A percentile compares a stretch with the other conserved stretches of the same genome.
These are phyloP conservation scores for Zoanthus sociatus DNA, from an alignment of 92 coral and sea anemone genomes.

Conservation along the genomic window DNA sequence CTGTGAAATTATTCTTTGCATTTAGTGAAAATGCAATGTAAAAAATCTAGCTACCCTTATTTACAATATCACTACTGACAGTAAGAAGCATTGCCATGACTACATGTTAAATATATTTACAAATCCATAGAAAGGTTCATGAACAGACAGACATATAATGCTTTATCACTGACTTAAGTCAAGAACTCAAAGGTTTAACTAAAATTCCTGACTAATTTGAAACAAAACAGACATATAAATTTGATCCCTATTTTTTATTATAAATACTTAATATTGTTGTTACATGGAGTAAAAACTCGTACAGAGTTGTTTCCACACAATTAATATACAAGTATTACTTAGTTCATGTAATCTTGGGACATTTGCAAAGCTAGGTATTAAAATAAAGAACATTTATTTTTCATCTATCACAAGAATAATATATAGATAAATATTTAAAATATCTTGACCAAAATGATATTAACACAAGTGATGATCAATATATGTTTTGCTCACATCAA, in stretches of 20 bases:
- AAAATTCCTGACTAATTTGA: slow-evolving; percentile 2
- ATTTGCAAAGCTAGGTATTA: background rate
- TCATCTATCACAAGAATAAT: background rate
- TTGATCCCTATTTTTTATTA: background rate
- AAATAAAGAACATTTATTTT: background rate
- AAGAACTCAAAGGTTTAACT: background rate
- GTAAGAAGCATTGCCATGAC: background rate
- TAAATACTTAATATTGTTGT: too few species aligned
- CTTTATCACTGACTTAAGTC: background rate
- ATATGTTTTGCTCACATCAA: background rate
- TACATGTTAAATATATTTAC: background rate
- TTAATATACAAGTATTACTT: background rate
- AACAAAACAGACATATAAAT: slow-evolving; percentile 12
- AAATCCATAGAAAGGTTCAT: background rate
- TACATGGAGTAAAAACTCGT: too few species aligned
- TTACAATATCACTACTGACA: background rate
- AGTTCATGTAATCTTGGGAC: background rate
- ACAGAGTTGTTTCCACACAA: background rate
- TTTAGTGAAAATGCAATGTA: too few species aligned
- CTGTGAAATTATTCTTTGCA: too few species aligned
- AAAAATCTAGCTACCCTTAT: too few species aligned
- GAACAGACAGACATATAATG: background rate
- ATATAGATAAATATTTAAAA: background rate
- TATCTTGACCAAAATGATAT: background rate
- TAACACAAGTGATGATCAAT: background rate